Evolutionary conservation across 1,140 invertebrate species (phyloP), one percentile per base, ranked within the genome.

Genomic region (Bombus ignitus): DNA sequence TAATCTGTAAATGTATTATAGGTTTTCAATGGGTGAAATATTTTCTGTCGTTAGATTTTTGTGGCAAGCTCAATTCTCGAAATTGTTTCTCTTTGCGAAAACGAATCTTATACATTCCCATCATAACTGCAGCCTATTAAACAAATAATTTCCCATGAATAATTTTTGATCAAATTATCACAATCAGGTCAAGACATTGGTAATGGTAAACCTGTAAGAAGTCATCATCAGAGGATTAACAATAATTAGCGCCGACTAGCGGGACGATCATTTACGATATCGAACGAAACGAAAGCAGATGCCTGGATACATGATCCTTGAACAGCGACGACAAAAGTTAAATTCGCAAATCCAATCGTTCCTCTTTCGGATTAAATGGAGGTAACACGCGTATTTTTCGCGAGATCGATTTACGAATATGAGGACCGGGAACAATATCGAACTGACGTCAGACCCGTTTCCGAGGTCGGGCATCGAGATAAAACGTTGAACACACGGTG

Each of bases 381-480:
- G 28, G 28, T 25, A 44, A 32, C 39, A 12, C 9, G 18, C 35
- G 22, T 68, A 37, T 37, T 25, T 68, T 32, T 68, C 66, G 9
- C 35, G 22, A 22, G 37, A 25, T 39, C 62, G 28, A 66, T 44
- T 66, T 66, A 66, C 66, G 35, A 57, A 15, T 59, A 10, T 18
- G 37, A 13, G 18, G 32, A 32, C 10, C 6, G 65, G 66, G 18
- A 37, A 53, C 65, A 25, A 80, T 70, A 47, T 57, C 37, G 39
- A 81, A 81, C n/a, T n/a, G 37, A 25, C 66, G 68, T 25, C 37
- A 37, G 35, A 10, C 15, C 12, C 22, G 13, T 79, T 79, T 66
- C 59, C 76, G 62, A 79, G 62, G 76, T 47, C 66, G 15, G 71
- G 3, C 77, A 47, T 53, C 65, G 78, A n/a, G 42, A 53, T 71